Conservation (phyloP, 2,797 vertebrate species). For the Aplochiton taeniatus region DNA sequence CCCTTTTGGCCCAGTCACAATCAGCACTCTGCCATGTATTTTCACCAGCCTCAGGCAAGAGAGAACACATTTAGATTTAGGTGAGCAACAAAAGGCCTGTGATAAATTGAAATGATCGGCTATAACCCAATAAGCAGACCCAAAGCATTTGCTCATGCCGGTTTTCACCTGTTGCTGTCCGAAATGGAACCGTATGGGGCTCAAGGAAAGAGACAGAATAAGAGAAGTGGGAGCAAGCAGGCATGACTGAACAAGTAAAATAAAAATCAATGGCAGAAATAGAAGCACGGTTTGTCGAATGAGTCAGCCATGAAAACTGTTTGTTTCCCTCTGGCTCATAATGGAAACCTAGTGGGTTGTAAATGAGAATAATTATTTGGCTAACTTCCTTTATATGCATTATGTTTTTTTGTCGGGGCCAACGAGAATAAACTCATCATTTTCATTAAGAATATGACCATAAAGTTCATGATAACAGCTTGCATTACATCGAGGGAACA, state of each 20-base stretch:
- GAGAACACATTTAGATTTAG: slow-evolving; percentile 20
- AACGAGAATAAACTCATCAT: slow-evolving; percentile 53
- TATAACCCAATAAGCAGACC: slow-evolving; percentile 6
- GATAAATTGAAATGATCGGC: background rate
- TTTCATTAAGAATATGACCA: slow-evolving; percentile 55
- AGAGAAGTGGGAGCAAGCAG: background rate
- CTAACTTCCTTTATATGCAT: slow-evolving; percentile 60
- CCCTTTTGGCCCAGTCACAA: slow-evolving; percentile 24
- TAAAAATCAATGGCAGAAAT: slow-evolving; percentile 29
- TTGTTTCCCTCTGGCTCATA: slow-evolving; percentile 52
- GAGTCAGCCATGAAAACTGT: slow-evolving; percentile 54
- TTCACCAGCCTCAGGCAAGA: slow-evolving; percentile 29
- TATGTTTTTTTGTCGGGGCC: slow-evolving; percentile 26
- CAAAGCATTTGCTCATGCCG: background rate
- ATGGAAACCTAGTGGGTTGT: slow-evolving; percentile 43
- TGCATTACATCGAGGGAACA: slow-evolving; percentile 27
- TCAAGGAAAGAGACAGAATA: background rate
- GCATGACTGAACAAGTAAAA: slow-evolving; percentile 15
- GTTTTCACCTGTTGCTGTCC: slow-evolving; percentile 11
- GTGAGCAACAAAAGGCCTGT: slow-evolving; percentile 1
- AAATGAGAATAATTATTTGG: slow-evolving; percentile 42
- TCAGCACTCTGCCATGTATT: slow-evolving; percentile 30
- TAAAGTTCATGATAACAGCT: slow-evolving; percentile 37
- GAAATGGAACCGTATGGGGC: background rate
- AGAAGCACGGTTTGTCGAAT: slow-evolving; percentile 30